Percentiles rank a stretch among this genome's conserved stretches.
Evolutionary conservation across 2,888 invertebrate genomes (phyloP).

Genomic region (Lottia gigantea): DNA sequence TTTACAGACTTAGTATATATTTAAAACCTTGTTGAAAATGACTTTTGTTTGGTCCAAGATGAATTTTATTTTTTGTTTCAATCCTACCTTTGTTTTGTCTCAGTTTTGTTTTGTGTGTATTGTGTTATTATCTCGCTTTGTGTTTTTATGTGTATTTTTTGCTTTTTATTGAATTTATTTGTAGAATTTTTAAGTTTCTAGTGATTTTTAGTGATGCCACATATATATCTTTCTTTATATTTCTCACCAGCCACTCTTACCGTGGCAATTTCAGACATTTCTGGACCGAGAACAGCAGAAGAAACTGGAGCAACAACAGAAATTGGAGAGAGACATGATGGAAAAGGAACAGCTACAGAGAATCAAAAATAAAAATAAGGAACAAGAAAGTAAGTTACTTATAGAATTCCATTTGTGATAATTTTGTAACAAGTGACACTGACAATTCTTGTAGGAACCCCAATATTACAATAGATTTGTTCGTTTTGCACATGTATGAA

Average conservation of each 20-base stretch:
- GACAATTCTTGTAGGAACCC: too few species aligned
- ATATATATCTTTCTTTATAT: conserved; percentile 7
- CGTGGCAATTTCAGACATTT: conserved; percentile 75
- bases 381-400: conserved; percentile 86
- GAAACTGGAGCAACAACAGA: conserved; percentile 75
- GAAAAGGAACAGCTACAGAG: conserved; percentile 87
- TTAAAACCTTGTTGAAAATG: too few species aligned
- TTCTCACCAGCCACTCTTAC: conserved; percentile 1
- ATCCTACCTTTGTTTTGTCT: too few species aligned
- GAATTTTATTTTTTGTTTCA: too few species aligned
- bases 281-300: conserved; percentile 86
- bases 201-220: background rate
- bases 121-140: background rate
- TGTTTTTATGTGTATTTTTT: background rate
- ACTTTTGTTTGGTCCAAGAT: too few species aligned
- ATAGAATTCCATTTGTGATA: too few species aligned
- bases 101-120: background rate
- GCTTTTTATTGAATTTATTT: background rate
- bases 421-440: too few species aligned
- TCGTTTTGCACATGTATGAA: too few species aligned
- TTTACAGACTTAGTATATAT: too few species aligned
- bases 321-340: conserved; percentile 74
- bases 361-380: conserved; percentile 91
- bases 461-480: too few species aligned
- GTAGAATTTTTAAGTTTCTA: background rate